phyloP scores from a whole-genome alignment of 1,140 invertebrate species.

The Brachystomella parvula region DNA sequence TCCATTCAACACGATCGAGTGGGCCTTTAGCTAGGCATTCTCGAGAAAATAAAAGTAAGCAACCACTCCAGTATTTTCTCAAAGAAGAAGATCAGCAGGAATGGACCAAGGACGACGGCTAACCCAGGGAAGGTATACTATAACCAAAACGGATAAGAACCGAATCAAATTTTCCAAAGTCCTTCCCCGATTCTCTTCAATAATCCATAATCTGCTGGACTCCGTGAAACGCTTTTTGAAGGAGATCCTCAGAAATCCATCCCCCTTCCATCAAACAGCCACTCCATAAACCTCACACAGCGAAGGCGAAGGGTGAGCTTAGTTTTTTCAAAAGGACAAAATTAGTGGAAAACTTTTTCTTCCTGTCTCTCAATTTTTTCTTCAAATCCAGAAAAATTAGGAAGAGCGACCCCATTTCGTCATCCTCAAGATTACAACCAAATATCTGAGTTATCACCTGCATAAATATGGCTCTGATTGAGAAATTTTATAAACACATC shows the following conservation, averaged over 20 bases:
- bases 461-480: background rate
- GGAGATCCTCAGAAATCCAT: no score
- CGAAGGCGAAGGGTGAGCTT: background rate
- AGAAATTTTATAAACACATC: background rate
- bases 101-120: background rate
- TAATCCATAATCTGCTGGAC: background rate
- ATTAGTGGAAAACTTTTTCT: background rate
- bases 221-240: background rate
- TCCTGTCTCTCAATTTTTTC: background rate
- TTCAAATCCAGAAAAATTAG: background rate
- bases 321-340: background rate
- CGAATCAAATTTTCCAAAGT: background rate
- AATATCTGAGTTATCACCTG: background rate
- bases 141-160: background rate
- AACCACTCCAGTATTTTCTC: no score
- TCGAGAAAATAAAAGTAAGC: no score
- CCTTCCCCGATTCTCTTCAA: background rate
- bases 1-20: background rate
- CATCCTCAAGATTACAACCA: no score
- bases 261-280: no score
- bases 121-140: no score
- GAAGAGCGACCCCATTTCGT: background rate
- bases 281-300: background rate
- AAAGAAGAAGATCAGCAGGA: background rate
- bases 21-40: background rate